Conservation (phyloP, 2,113 vertebrate species). For the Zeus faber region DNA sequence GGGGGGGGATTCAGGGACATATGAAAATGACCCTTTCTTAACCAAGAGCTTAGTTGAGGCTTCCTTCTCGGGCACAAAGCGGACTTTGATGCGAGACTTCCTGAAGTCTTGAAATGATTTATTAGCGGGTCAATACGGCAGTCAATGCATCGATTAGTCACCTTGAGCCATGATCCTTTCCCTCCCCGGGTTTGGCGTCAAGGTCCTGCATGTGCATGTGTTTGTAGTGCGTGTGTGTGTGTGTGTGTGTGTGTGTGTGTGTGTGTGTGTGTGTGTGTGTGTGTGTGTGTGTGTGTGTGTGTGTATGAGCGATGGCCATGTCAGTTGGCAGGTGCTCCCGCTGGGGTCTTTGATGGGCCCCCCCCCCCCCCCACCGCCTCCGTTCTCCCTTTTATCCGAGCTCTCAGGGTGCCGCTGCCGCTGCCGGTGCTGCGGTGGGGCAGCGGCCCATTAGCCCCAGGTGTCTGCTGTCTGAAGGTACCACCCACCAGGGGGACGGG, state of each 20-base stretch:
- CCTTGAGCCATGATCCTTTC: constrained; percentile 25
- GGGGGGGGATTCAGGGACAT: constrained; percentile 40
- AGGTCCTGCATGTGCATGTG: not conserved
- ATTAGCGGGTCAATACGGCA: constrained; percentile 30
- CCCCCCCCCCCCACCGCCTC: too few relatives aligned
- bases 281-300: not conserved
- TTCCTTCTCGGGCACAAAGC: too few relatives aligned
- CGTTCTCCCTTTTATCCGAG: too few relatives aligned
- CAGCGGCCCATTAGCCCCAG: too few relatives aligned
- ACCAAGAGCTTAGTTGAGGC: too few relatives aligned
- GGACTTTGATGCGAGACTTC: constrained; percentile 2
- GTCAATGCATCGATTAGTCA: constrained; percentile 42
- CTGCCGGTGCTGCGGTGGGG: too few relatives aligned
- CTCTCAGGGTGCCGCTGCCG: too few relatives aligned
- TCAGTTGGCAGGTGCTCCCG: constrained; percentile 9
- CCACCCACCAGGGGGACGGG: too few relatives aligned
- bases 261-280: constrained; percentile 3
- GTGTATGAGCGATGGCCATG: constrained; percentile 10
- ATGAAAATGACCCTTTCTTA: too few relatives aligned
- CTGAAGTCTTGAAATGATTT: constrained; percentile 20
- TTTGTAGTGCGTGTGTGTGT: not conserved
- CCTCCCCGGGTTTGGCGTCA: constrained; percentile 2
- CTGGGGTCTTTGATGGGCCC: not conserved
- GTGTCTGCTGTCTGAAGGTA: too few relatives aligned
- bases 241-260: constrained; percentile 7